Base-by-base conservation (phyloP, 2,888 invertebrate species). In the Pseudanteris insignis region DNA sequence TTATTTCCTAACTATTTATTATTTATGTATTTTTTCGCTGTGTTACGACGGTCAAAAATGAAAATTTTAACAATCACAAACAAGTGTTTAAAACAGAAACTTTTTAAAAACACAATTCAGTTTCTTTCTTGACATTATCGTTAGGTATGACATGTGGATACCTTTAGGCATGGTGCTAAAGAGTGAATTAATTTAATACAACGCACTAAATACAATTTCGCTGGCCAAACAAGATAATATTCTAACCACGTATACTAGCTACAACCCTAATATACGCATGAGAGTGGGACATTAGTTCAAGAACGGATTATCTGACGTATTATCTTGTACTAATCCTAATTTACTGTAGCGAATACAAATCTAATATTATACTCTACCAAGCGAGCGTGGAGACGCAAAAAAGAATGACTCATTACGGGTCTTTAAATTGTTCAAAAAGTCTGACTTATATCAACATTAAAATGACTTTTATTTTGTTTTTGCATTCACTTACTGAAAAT, bases 161-260 rank as follows among this genome's bases (percentile, higher is more conserved):
- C n/a, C n/a, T n/a, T n/a, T 32, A 24, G 26, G 26, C 40, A 21
- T 10, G 36, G 9, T 26, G 28, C 26, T 38, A 38, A 26, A 43
- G 18, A 15, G 25, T 11, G 51, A 40, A 36, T 57, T 57, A 59
- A 64, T 60, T 64, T 55, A 51, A 64, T 60, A 57, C 24, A 33
- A 30, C 15, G 21, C 25, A 34, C 24, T 21, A 36, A 43, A 58
- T 48, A 43, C 58, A 44, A 44, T 51, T 30, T 47, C 25, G 53
- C 69, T 72, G 67, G 64, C 61, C 66, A 70, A 72, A 69, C 67
- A 69, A 66, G 69, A 68, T 72, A 69, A 71, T 71, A 69, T 70
- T 70, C 66, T 54, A 54, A 54, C 64, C 66, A 53, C 63, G 64
- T 66, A 57, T 53, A 50, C 29, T 58, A 50, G 29, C 63, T 59